Base-by-base conservation (phyloP, 2,888 invertebrate genomes). In the Omphaloscelis lunosa region DNA sequence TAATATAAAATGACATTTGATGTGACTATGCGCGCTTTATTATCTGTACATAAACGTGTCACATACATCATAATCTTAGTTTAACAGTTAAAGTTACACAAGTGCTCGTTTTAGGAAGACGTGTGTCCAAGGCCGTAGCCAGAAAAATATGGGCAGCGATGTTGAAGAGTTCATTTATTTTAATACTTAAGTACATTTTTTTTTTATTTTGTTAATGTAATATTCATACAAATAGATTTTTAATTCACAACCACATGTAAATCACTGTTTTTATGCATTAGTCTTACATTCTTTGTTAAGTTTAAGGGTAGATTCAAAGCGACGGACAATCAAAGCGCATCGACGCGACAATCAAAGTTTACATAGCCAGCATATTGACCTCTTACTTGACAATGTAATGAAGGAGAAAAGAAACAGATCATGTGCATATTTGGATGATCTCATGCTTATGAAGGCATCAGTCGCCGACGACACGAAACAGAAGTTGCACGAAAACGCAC, bases 11-110 rank as follows among this genome's bases (percentile, higher is more conserved):
- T 75, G 66, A 80, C 69, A 75, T 53, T 53, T 68, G 51, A 67
- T 59, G 75, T 75, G 75, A 68, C 66, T 51, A 48, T 70, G 81
- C 74, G 76, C 75, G 77, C 69, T 72, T 59, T 61, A 63, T 63
- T 66, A 53, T 75, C 67, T 62, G 63, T 73, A 70, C 27, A 53
- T 67, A 76, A 77, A 75, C 65, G 29, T 72, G 72, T 69, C 56
- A 67, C 58, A 67, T 71, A 74, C 29, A 67, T n/a, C 48, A 58
- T 71, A 70, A 80, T 85, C 85, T 83, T 86, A 89, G 84, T 86
- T 89, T 88, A 89, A 85, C 88, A 89, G 88, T 86, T 71, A 86
- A 56, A 63, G 39, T 81, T 90, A 90, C 86, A 85, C 75, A 72
- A 85, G 78, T 86, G 88, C 87, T 88, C 83, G 85, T 83, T 85